Evolutionary conservation across 2,888 invertebrate species (phyloP).

Genomic region (Lepidocyrtinus sp.): DNA sequence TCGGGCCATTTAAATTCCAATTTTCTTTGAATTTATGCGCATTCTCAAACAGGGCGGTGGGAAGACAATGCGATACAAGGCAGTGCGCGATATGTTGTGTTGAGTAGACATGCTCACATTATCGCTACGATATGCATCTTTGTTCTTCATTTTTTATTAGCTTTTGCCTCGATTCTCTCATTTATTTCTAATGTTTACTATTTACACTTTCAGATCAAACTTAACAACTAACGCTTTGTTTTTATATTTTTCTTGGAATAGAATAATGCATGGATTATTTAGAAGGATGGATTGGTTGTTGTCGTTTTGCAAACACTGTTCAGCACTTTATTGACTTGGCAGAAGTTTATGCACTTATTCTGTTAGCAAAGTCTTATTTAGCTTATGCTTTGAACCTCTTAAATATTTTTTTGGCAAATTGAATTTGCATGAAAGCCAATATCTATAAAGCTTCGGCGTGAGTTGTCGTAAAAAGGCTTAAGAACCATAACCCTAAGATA

Average conservation of each 20-base stretch:
- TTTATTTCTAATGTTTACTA: background rate
- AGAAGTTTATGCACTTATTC: background rate
- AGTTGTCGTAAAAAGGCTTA: background rate
- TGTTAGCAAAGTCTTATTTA: background rate
- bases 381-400: background rate
- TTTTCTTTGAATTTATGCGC: constrained; percentile 2
- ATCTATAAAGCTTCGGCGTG: background rate
- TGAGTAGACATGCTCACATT: background rate
- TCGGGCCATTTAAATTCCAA: constrained; percentile 15
- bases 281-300: background rate
- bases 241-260: background rate
- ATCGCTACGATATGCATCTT: background rate
- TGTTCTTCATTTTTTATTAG: background rate
- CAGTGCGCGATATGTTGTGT: background rate
- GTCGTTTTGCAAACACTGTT: background rate
- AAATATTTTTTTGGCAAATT: constrained; percentile 42
- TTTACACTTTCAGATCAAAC: background rate
- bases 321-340: background rate
- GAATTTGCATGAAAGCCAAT: constrained; percentile 29
- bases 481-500: no score
- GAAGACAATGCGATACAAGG: background rate
- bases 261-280: background rate
- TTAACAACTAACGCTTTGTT: background rate
- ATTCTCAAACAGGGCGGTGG: background rate
- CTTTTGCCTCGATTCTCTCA: background rate